Conservation (phyloP, 2,113 vertebrate species). For the Tichodroma muraria region DNA sequence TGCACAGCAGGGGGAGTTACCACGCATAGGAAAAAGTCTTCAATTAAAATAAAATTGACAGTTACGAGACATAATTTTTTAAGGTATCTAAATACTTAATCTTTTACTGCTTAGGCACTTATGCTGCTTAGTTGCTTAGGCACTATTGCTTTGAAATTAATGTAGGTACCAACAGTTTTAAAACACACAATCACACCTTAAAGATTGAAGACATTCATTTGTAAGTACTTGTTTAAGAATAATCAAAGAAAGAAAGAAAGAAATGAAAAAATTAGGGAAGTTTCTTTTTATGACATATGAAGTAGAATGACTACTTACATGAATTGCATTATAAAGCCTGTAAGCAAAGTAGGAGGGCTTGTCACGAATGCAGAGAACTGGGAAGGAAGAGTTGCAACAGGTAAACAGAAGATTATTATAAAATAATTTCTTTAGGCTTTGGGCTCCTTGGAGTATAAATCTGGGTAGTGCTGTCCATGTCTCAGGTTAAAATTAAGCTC, state of each 20-base stretch:
- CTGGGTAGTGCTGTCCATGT: not conserved
- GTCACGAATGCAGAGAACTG: constrained; percentile 75
- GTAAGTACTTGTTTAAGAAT: not conserved
- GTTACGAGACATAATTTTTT: not conserved
- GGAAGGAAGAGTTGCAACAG: constrained; percentile 3
- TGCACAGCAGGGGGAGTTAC: not conserved
- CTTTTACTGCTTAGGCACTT: not conserved
- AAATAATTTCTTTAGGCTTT: not conserved
- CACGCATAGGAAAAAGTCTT: not conserved
- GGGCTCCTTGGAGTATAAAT: not conserved
- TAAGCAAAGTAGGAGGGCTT: constrained; percentile 77
- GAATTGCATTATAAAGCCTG: constrained; percentile 72
- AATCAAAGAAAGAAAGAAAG: not conserved
- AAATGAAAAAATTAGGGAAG: not conserved
- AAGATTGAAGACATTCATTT: not conserved
- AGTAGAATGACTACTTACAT: constrained; percentile 68
- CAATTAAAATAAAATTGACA: not conserved
- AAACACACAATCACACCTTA: not conserved
- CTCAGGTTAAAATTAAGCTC: not conserved
- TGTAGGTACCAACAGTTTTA: not conserved
- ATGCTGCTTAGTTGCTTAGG: not conserved
- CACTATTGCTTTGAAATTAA: not conserved
- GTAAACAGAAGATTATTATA: not conserved
- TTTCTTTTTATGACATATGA: not conserved
- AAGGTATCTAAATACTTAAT: not conserved